Base-by-base conservation (phyloP, 2,113 vertebrate genomes). In the Electrona antarctica region DNA sequence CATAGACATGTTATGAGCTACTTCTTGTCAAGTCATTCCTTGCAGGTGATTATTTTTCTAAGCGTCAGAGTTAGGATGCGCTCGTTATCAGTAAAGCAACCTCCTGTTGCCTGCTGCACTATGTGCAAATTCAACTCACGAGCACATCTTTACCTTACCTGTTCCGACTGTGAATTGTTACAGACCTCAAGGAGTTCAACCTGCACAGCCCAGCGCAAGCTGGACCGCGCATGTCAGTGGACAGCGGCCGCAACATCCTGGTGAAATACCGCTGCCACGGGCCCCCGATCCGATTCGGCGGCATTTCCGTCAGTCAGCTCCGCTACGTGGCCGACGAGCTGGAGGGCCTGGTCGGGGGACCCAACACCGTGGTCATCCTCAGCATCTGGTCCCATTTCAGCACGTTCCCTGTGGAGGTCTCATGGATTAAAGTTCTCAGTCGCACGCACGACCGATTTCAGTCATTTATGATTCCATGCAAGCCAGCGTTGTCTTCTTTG, bases 301-400 rank as follows among this genome's bases (percentile, higher is more conserved):
- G 91, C 0, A 93, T 96, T 49, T 93, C 93, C 3, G 93, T 93
- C 60, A 93, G 76, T 2, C 94, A 96, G 45, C 92, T 96, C 63
- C 95, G 45, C 64, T 96, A 96, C 41, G 89, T 96, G 63, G 93
- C 95, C 6, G 95, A 96, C 0, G 94, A 95, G 64, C 87, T 96
- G 80, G 86, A 94, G 2, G 85, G 92, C 49, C 93, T 96, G 0
- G 91, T 92, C 54, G 95, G 95, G 1, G 95, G 95, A 10, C 90
- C 89, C 60, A 93, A 93, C 85, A 95, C 94, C 0, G 90, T 95
- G 15, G 60, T 96, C 5, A 91, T 94, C 61, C 91, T 96, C 50
- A 93, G 93, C 6, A 67, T 96, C 2, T 96, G 95, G 95, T 95
- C 95, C 58, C 95, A 96, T 84, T 96, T 96, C 83, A 96, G 95